These are phyloP conservation scores for Celastrina argiolus DNA, from an alignment of 2,888 invertebrate genomes.

Conservation along the genomic window DNA sequence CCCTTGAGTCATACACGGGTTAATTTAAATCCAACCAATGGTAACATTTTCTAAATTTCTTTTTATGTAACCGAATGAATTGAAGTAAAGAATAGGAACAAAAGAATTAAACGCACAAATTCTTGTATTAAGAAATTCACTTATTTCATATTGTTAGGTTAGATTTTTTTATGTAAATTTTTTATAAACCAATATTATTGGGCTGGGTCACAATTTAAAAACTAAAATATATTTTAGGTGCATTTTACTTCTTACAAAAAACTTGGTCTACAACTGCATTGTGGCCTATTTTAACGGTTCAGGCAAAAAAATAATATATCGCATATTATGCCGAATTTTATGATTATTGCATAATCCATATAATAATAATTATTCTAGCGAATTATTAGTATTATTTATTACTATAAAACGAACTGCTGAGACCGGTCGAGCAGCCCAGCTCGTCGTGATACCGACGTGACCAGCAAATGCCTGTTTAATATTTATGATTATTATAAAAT, in stretches of 20 bases:
- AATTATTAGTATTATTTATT: not conserved
- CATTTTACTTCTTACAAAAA: too few relatives aligned
- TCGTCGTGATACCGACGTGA: constrained; percentile 5
- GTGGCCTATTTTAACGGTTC: too few relatives aligned
- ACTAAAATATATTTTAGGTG: too few relatives aligned
- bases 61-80: not conserved
- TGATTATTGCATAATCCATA: not conserved
- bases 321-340: not conserved
- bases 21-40: not conserved
- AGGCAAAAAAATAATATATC: not conserved
- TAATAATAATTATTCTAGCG: not conserved
- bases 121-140: too few relatives aligned
- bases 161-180: too few relatives aligned
- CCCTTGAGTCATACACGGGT: not conserved
- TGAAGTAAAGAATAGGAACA: not conserved
- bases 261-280: too few relatives aligned
- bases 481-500: constrained; percentile 9
- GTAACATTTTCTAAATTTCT: too few relatives aligned
- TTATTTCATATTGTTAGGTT: too few relatives aligned
- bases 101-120: constrained; percentile 5
- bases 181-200: too few relatives aligned
- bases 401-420: not conserved
- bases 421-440: not conserved
- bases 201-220: too few relatives aligned
- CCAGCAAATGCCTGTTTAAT: not conserved